Conservation (phyloP, 2,888 invertebrate species). For the Pteria penguin region DNA sequence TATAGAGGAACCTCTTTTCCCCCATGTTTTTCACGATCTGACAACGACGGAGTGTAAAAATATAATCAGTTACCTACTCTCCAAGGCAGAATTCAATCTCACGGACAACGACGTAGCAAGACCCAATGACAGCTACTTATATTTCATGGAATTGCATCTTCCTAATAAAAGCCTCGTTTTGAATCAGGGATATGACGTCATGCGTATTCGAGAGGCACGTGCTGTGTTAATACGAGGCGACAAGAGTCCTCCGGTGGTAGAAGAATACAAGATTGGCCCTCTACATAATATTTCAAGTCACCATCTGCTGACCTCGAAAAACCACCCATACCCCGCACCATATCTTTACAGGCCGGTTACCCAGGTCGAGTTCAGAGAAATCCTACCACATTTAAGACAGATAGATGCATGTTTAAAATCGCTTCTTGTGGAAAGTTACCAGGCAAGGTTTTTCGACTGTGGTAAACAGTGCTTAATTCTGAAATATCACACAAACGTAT, state of each 20-base stretch:
- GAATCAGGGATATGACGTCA: slow-evolving; percentile 44
- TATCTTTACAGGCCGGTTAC: slow-evolving; percentile 53
- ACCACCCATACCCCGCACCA: slow-evolving; percentile 28
- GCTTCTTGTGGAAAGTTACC: slow-evolving; percentile 66
- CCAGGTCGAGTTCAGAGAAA: slow-evolving; percentile 51
- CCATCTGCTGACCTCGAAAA: slow-evolving; percentile 19
- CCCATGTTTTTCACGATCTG: slow-evolving; percentile 62
- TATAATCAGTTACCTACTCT: slow-evolving; percentile 55
- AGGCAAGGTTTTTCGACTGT: slow-evolving; percentile 59
- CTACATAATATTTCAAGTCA: slow-evolving; percentile 39
- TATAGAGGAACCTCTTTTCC: slow-evolving; percentile 7
- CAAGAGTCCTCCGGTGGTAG: slow-evolving; percentile 57
- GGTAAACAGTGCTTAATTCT: slow-evolving; percentile 58
- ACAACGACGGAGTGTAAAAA: slow-evolving; percentile 58
- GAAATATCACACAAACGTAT: slow-evolving; percentile 56
- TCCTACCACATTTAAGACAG: slow-evolving; percentile 53
- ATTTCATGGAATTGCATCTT: slow-evolving; percentile 58
- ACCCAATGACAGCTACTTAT: slow-evolving; percentile 63
- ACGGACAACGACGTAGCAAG: slow-evolving; percentile 36
- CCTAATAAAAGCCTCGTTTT: slow-evolving; percentile 61
- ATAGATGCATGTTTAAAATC: slow-evolving; percentile 23
- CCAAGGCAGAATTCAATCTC: slow-evolving; percentile 46
- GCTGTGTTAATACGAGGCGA: slow-evolving; percentile 67
- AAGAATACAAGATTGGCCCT: slow-evolving; percentile 72
- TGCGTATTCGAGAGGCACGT: slow-evolving; percentile 60